Evolutionary conservation across 2,113 vertebrate species (phyloP).

Genomic region (Larimichthys crocea): DNA sequence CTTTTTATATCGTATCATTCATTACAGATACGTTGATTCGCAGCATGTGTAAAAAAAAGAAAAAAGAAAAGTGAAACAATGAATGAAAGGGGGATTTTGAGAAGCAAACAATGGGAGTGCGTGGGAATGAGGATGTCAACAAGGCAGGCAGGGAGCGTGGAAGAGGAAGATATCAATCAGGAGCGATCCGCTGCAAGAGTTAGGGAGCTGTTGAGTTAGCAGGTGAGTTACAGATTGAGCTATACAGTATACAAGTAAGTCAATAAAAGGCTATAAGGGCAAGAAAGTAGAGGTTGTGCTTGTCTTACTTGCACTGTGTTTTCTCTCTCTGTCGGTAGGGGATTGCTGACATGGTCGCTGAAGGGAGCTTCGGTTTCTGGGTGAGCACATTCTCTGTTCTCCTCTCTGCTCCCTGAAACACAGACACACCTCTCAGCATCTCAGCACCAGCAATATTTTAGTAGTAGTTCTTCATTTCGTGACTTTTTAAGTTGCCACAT

Average conservation of each 20-base stretch:
- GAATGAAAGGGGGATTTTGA: conserved; percentile 32
- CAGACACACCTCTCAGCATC: conserved; percentile 75
- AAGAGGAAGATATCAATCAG: conserved; percentile 65
- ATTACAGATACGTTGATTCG: conserved; percentile 42
- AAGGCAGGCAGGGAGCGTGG: conserved; percentile 37
- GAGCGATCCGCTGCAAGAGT: conserved; percentile 39
- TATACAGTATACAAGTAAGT: conserved; percentile 47
- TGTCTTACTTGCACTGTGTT: conserved; percentile 85
- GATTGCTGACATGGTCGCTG: conserved; percentile 85
- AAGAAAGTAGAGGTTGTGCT: conserved; percentile 59
- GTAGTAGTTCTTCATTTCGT: conserved; percentile 5
- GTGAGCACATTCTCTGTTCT: conserved; percentile 87
- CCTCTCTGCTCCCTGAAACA: conserved; percentile 80
- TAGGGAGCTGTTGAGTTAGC: conserved; percentile 42
- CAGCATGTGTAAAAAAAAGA: not conserved
- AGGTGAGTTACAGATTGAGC: conserved; percentile 53
- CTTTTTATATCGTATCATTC: conserved; percentile 39
- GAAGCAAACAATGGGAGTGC: conserved; percentile 28
- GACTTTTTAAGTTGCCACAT: not conserved
- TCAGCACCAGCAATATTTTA: conserved; percentile 65
- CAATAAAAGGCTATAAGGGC: conserved; percentile 55
- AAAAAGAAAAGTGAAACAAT: conserved; percentile 12
- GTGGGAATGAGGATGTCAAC: conserved; percentile 46
- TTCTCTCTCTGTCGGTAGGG: conserved; percentile 86
- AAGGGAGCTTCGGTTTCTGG: conserved; percentile 88